These are phyloP conservation scores for Anguilla pacifica DNA, from an alignment of 2,797 vertebrate species.

Conservation along the genomic window DNA sequence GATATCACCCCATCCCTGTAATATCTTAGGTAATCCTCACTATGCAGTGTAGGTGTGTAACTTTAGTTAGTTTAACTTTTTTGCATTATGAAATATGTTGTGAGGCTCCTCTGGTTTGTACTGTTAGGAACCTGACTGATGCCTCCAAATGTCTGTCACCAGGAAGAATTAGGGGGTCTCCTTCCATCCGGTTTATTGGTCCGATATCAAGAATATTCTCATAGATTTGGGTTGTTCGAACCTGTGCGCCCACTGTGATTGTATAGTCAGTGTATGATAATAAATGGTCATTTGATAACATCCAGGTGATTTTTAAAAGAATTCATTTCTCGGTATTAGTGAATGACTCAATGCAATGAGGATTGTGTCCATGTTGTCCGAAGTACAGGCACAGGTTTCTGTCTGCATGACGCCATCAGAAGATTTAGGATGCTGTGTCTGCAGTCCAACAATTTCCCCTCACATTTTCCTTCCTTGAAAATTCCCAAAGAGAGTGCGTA, in stretches of 20 bases:
- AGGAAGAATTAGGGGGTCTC: background rate
- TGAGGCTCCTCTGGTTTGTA: background rate
- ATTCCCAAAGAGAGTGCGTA: background rate
- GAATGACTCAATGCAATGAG: background rate
- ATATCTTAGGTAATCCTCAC: background rate
- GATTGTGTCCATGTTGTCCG: background rate
- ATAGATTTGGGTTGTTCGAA: background rate
- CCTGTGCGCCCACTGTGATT: background rate
- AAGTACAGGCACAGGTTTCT: background rate
- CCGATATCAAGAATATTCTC: background rate
- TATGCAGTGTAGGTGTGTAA: background rate
- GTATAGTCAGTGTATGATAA: background rate
- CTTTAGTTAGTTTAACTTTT: background rate
- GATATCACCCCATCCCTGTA: background rate
- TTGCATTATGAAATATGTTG: background rate
- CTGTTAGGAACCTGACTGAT: background rate
- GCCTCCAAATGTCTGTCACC: background rate
- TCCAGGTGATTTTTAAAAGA: background rate
- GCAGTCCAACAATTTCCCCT: background rate
- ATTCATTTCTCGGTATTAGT: background rate
- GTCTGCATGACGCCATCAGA: background rate
- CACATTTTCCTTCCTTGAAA: background rate
- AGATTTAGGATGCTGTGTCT: background rate
- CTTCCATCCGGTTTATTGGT: background rate
- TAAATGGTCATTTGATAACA: background rate